Percentiles rank a stretch among this genome's conserved stretches.
These are phyloP conservation scores for Stomatorhinus walkeri DNA, from an alignment of 2,797 vertebrate genomes.

Conservation along the genomic window DNA sequence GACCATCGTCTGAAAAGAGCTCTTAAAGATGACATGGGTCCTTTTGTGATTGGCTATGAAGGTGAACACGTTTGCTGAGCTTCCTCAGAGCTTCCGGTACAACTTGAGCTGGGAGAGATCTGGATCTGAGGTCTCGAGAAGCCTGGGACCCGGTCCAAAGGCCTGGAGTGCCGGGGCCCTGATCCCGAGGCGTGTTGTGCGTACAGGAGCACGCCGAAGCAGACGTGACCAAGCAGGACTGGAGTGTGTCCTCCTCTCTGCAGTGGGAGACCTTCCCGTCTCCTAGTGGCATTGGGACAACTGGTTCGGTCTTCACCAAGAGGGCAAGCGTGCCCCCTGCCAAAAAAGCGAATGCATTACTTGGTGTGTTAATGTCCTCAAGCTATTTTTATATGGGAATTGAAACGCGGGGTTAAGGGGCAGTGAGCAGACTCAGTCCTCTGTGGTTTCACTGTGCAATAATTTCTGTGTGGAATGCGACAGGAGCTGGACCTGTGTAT, in stretches of 20 bases:
- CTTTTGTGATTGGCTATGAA: constrained; percentile 21
- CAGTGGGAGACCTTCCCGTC: constrained; percentile 8
- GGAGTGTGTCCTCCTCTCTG: neutral
- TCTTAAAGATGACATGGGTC: neutral
- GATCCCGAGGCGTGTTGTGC: neutral
- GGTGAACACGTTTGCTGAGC: constrained; percentile 7
- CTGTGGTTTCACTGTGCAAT: constrained; percentile 88
- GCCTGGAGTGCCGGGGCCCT: neutral
- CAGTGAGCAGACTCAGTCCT: constrained; percentile 74
- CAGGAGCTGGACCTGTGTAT: constrained; percentile 55
- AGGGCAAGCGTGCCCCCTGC: constrained; percentile 37
- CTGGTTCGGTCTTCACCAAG: constrained; percentile 19
- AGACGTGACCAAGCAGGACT: neutral
- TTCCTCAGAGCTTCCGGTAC: constrained; percentile 28
- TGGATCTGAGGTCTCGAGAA: neutral
- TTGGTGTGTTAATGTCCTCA: constrained; percentile 73
- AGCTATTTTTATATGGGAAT: constrained; percentile 79
- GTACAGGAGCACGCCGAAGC: neutral
- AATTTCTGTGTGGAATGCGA: constrained; percentile 74
- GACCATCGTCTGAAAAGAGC: constrained; percentile 70
- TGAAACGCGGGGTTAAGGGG: constrained; percentile 48
- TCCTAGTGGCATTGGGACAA: neutral
- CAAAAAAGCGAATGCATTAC: constrained; percentile 50
- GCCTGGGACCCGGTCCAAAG: neutral
- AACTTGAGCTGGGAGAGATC: neutral